Base-by-base conservation (phyloP, 2,797 vertebrate species). In the Gorsachius magnificus region DNA sequence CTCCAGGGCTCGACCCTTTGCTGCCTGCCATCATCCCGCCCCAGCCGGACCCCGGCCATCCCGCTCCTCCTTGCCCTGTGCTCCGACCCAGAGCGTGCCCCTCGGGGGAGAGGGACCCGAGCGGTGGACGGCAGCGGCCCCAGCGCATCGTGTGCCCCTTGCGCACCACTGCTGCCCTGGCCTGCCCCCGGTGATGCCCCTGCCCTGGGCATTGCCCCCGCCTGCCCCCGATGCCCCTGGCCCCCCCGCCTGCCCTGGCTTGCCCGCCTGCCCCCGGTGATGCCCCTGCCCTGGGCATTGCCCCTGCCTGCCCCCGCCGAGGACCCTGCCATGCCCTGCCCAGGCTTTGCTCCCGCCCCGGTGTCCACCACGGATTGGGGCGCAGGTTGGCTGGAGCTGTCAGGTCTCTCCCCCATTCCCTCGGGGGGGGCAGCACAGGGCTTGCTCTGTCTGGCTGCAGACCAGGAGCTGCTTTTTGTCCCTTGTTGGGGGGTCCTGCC, bases 61-160 rank as follows among this genome's bases (percentile, higher is more conserved):
- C 50, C 2, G 0, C 51, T 56, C 11, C 46, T 79, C 46, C 77
- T 65, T 56, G 3, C 0, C 3, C 79, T 35, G 63, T 13, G 57
- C 57, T 35, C 54, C 25, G 64, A 21, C 18, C 36, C 33, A 3
- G 71, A 28, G 16, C 7, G 2, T 4, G 9, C 20, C 35, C 12
- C 53, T 53, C 0, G 1, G 8, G 11, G 20, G 4, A 43, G 58
- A 1, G 2, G 58, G 33, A 50, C 4, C 22, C 2, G 50, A 0
- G 36, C 7, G 29, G 50, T n/a, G 60, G 16, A 33, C 48, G 26
- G 12, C 9, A 31, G n/a, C 45, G 41, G 16, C 41, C 22, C 6
- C 0, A 31, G 46, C 38, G 11, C 15, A 1, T 8, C 7, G 0
- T 9, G 41, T 29, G 35, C 11, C 4, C 50, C 43, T n/a, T 33